phyloP scores from a whole-genome alignment of 2,888 invertebrate genomes.

The Eremobia ochroleuca region DNA sequence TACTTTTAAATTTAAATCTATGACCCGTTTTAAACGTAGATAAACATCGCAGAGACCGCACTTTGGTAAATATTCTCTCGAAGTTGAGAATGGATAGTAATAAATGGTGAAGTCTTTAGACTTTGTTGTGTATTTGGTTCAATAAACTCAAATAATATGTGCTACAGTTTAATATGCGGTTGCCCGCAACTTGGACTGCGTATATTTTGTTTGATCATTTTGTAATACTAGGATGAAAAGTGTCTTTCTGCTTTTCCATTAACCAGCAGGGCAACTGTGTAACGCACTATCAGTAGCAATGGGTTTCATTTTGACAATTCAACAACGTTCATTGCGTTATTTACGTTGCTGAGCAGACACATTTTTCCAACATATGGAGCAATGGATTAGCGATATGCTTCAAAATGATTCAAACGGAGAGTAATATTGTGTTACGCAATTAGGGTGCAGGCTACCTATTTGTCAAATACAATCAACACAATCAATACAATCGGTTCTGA shows the following conservation, averaged over 20 bases:
- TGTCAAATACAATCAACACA: too few species aligned
- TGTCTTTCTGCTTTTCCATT: neutral
- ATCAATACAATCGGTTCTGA: neutral
- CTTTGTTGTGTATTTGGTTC: conserved; percentile 21
- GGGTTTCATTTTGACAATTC: too few species aligned
- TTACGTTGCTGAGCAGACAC: too few species aligned
- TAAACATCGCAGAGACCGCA: conserved; percentile 36
- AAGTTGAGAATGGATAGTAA: conserved; percentile 27
- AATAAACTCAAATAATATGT: neutral
- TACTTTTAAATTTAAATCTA: conserved; percentile 62
- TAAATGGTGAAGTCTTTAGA: conserved; percentile 15
- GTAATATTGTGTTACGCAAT: too few species aligned
- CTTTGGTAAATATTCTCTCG: conserved; percentile 44
- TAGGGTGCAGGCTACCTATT: neutral
- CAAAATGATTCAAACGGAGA: too few species aligned
- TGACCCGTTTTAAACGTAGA: conserved; percentile 43
- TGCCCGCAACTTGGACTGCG: neutral
- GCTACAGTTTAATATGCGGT: neutral
- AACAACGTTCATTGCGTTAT: too few species aligned
- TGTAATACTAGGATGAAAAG: neutral
- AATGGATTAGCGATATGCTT: too few species aligned
- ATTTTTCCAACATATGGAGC: too few species aligned
- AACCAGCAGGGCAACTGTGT: too few species aligned
- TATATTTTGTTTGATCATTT: neutral
- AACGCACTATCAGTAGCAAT: too few species aligned